Base-by-base conservation (phyloP, 2,113 vertebrate species). In the Stercorarius parasiticus region DNA sequence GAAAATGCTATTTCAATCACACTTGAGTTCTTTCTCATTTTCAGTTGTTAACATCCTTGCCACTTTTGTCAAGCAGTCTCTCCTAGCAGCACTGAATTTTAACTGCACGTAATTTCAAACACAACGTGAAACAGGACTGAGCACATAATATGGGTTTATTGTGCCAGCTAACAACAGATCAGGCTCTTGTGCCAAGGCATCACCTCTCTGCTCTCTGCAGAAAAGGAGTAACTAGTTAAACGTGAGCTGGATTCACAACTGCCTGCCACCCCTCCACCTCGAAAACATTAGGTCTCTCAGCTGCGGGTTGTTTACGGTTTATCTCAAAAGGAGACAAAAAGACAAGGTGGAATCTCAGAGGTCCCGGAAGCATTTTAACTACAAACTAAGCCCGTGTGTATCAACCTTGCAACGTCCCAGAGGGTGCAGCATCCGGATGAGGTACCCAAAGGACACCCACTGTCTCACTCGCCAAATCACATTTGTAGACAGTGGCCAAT, bases 1-100 rank as follows among this genome's bases (percentile, higher is more conserved):
- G 80, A 96, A 96, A 92, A 95, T 80, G 66, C 10, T 92, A 62
- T 64, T 95, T 91, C 83, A 95, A 78, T 95, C 88, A 92, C 79
- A 83, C 47, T 76, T 65, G 76, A 45, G 36, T 26, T 92, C 66
- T 32, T 90, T 77, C 76, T 76, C 67, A 90, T 95, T 91, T 94
- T 77, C 82, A 78, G 38, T 16, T 78, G 76, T 92, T 74, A 92
- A 95, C 50, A 85, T 80, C 73, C 78, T 85, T 77, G 86, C 53
- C 81, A 74, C 36, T 88, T 88, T 82, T 59, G 45, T 82, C n/a
- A 70, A 42, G 61, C 72, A 90, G 72, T 85, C 71, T 49, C 49
- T 77, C 34, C 26, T 26, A 87, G 43, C 25, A 92, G 81, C 34
- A n/a, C 0, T 85, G 83, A 93, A 77, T 78, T 93, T 96, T 91